These are phyloP conservation scores for Campoletis sonorensis DNA, from an alignment of 1,140 invertebrate species.

Conservation along the genomic window DNA sequence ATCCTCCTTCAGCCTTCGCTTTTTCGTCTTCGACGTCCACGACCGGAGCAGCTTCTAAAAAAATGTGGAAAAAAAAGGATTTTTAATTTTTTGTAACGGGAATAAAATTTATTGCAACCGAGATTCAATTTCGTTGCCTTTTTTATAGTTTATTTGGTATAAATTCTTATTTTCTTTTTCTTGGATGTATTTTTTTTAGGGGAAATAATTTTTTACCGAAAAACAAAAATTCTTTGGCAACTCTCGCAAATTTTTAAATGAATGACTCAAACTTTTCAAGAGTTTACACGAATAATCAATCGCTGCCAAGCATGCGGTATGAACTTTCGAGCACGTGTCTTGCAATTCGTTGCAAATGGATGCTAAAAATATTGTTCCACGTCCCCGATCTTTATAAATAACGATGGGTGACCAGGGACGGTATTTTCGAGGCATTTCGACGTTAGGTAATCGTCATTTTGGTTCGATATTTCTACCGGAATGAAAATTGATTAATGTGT, in stretches of 20 bases:
- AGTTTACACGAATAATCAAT: not conserved
- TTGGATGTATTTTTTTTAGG: no score
- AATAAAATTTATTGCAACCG: no score
- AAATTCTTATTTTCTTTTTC: no score
- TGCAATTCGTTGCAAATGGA: conserved; percentile 2
- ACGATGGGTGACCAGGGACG: not conserved
- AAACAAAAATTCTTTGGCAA: not conserved
- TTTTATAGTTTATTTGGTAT: no score
- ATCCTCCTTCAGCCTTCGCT: conserved; percentile 24
- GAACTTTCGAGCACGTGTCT: not conserved
- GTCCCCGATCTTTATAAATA: conserved; percentile 22
- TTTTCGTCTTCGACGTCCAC: conserved; percentile 20
- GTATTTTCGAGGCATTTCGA: not conserved
- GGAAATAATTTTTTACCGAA: not conserved
- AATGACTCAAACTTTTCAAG: not conserved
- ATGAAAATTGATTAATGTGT: no score
- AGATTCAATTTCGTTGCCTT: no score
- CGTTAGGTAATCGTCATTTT: conserved; percentile 9
- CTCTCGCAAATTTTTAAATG: not conserved
- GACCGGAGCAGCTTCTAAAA: conserved; percentile 54
- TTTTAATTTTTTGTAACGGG: not conserved
- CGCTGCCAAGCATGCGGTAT: not conserved
- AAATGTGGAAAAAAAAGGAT: conserved; percentile 42
- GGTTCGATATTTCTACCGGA: no score
- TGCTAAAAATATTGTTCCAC: conserved; percentile 21